Percentiles rank a stretch among this genome's conserved stretches.
Conservation (phyloP, 2,797 vertebrate species). For the Hemitrygon akajei region DNA sequence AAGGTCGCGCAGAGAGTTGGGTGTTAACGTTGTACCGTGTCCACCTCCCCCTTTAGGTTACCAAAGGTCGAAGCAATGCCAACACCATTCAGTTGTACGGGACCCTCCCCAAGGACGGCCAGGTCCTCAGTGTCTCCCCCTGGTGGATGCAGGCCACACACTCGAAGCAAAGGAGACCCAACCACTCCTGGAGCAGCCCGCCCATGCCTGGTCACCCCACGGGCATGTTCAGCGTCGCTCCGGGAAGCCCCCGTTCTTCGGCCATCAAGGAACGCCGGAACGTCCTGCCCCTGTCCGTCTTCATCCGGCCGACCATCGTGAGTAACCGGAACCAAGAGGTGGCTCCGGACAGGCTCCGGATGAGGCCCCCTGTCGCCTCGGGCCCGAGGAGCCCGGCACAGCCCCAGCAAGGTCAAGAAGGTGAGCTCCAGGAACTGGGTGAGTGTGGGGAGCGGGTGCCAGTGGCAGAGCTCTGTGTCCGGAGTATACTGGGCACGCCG, state of each 20-base stretch:
- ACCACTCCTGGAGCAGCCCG: background rate
- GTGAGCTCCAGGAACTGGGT: slow-evolving; percentile 40
- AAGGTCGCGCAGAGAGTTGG: background rate
- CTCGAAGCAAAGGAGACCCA: no score
- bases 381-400: background rate
- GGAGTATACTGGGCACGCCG: no score
- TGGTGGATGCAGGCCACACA: background rate
- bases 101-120: background rate
- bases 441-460: no score
- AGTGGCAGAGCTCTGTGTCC: background rate
- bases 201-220: background rate
- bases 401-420: background rate
- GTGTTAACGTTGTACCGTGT: background rate
- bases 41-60: background rate
- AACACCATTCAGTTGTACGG: background rate
- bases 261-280: background rate
- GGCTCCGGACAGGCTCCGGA: background rate
- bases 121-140: no score
- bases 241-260: background rate
- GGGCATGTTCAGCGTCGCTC: background rate
- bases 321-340: no score
- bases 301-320: background rate
- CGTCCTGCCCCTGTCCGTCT: background rate
- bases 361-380: background rate
- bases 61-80: no score